A percentile compares a stretch with the other conserved stretches of the same genome.
These are phyloP conservation scores for Carcina quercana DNA, from an alignment of 2,888 invertebrate genomes.

Conservation along the genomic window DNA sequence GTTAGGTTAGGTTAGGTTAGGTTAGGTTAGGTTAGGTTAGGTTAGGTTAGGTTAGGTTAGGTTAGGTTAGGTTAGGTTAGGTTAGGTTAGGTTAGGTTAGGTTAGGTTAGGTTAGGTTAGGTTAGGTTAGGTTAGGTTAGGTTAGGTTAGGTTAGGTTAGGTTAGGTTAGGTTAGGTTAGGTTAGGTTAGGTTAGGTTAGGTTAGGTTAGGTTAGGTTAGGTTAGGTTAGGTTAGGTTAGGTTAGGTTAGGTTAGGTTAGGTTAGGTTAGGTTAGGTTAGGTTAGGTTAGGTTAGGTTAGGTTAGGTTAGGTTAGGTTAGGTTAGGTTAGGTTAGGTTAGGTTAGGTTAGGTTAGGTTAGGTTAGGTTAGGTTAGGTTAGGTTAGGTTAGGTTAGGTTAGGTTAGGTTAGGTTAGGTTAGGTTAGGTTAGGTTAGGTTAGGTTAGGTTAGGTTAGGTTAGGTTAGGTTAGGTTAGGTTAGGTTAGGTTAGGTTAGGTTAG, in stretches of 20 bases:
- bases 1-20: conserved; percentile 21
- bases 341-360: conserved; percentile 15
- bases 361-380: conserved; percentile 11
- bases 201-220: conserved; percentile 17
- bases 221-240: conserved; percentile 13
- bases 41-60: conserved; percentile 17
- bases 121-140: conserved; percentile 5
- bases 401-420: conserved; percentile 5
- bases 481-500: conserved; percentile 12
- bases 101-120: conserved; percentile 13
- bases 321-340: conserved; percentile 15
- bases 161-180: conserved; percentile 14
- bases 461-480: conserved; percentile 7
- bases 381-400: conserved; percentile 7
- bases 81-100: conserved; percentile 20
- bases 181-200: conserved; percentile 15
- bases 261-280: conserved; percentile 11
- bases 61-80: conserved; percentile 19
- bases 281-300: conserved; percentile 10
- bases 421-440: conserved; percentile 7
- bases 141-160: conserved; percentile 12
- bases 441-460: conserved; percentile 4
- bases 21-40: conserved; percentile 17
- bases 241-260: conserved; percentile 11
- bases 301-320: conserved; percentile 14